These are phyloP conservation scores for Hemichromis elongatus DNA, from an alignment of 2,113 vertebrate species.

Conservation along the genomic window DNA sequence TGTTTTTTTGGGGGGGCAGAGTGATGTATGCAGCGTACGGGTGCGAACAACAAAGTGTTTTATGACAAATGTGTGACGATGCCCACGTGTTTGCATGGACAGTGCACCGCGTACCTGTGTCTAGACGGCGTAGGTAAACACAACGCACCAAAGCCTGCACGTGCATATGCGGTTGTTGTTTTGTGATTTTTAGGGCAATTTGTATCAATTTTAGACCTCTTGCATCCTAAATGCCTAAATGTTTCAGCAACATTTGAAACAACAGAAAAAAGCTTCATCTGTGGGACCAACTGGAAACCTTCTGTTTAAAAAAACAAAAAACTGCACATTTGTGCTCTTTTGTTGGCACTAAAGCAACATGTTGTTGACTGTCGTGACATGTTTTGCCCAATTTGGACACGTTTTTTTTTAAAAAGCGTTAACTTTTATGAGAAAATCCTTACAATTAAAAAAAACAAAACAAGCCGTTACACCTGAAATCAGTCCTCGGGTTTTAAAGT, in stretches of 20 bases:
- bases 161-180: neutral
- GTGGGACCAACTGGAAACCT: neutral
- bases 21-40: conserved; percentile 12
- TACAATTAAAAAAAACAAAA: neutral
- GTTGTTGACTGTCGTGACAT: neutral
- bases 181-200: neutral
- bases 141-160: neutral
- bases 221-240: neutral
- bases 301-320: neutral
- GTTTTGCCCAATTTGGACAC: neutral
- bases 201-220: neutral
- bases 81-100: neutral
- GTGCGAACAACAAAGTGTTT: conserved; percentile 23
- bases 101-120: neutral
- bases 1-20: neutral
- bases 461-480: neutral
- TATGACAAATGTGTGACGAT: neutral
- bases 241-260: neutral
- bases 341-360: neutral
- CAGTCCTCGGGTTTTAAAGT: neutral
- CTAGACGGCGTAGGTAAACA: neutral
- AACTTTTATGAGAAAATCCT: neutral
- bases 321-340: neutral
- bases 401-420: neutral
- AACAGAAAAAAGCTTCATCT: neutral